Evolutionary conservation across 1,140 invertebrate genomes (phyloP).

Genomic region (Ganaspis sp.): DNA sequence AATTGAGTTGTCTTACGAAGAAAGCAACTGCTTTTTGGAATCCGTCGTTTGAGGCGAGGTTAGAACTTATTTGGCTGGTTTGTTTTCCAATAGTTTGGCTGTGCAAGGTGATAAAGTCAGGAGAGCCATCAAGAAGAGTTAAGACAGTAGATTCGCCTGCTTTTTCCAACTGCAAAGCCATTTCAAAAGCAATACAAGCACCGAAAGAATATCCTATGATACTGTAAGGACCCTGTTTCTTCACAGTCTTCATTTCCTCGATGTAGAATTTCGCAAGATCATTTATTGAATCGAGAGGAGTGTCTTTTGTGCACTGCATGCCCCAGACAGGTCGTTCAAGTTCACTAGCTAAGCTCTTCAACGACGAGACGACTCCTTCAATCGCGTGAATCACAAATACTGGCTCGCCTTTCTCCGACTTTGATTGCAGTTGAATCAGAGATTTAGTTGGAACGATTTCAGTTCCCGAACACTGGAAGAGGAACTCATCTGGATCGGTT

Average conservation of each 20-base stretch:
- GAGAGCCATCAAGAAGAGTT: slow-evolving; percentile 94
- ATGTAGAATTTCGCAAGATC: slow-evolving; percentile 89
- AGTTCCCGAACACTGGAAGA: slow-evolving; percentile 62
- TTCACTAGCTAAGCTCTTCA: slow-evolving; percentile 83
- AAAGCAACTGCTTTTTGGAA: slow-evolving; percentile 81
- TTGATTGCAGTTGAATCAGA: slow-evolving; percentile 80
- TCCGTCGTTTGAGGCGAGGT: slow-evolving; percentile 48
- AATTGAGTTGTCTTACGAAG: slow-evolving; percentile 87
- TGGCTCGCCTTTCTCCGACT: slow-evolving; percentile 72
- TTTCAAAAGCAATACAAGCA: slow-evolving; percentile 93
- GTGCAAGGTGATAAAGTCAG: slow-evolving; percentile 90
- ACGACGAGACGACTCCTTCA: slow-evolving; percentile 87
- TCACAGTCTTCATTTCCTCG: slow-evolving; percentile 85
- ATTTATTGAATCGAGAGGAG: slow-evolving; percentile 84
- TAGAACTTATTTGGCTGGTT: slow-evolving; percentile 62
- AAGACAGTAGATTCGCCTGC: slow-evolving; percentile 80
- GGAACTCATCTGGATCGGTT: slow-evolving; percentile 44
- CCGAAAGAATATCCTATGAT: slow-evolving; percentile 97
- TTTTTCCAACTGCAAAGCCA: slow-evolving; percentile 89
- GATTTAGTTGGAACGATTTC: slow-evolving; percentile 81
- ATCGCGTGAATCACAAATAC: slow-evolving; percentile 93
- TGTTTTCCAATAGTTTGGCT: slow-evolving; percentile 81
- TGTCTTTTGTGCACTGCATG: slow-evolving; percentile 88
- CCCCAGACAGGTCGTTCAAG: slow-evolving; percentile 90
- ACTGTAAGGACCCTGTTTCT: slow-evolving; percentile 89